Base-by-base conservation (phyloP, 1,140 invertebrate genomes). In the Dinoponera quadriceps region DNA sequence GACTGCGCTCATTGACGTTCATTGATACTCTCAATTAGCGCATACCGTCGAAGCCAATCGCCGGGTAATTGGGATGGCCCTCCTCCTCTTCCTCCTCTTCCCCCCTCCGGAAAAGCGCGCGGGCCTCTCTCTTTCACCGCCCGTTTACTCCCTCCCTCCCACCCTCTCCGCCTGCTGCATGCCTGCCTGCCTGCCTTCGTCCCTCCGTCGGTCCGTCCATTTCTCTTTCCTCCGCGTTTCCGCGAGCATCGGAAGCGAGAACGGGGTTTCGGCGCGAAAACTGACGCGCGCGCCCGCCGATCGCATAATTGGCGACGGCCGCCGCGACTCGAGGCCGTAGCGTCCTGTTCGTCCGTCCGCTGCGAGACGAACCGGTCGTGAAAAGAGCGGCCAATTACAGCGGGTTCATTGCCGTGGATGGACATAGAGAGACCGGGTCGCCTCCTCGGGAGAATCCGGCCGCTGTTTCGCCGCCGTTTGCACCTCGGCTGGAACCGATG, bases 11-110 rank as follows among this genome's bases (percentile, higher is more conserved):
- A 89, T 89, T 88, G 88, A 89, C 87, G 87, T 88, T 89, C 88
- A 89, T 89, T 88, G 88, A 89, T 89, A 89, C 87, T 88, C 87
- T 88, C 88, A 89, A 89, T 89, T 89, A 89, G 87, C 80, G 88
- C 84, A 82, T 73, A 84, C 84, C 84, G 84, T 88, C 86, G 87
- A 88, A 88, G 88, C 87, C 84, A 88, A 89, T 89, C 88, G 87
- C 57, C 81, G 87, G 72, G 85, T 89, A 89, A 89, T 89, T 89
- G 88, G 88, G 78, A 72, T 62, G 48, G 57, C 65, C 44, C 75
- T 63, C 54, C 75, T 49, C 62, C 25, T 22, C 38, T 20, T 51
- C 63, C 62, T 54, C 55, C 69, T 71, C 51, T 44, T 54, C n/a
- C 22, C 22, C 65, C 63, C 59, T 49, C 27, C 62, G 60, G 60